Evolutionary conservation across 2,888 invertebrate species (phyloP).

Genomic region (Falcaria lacertinaria): DNA sequence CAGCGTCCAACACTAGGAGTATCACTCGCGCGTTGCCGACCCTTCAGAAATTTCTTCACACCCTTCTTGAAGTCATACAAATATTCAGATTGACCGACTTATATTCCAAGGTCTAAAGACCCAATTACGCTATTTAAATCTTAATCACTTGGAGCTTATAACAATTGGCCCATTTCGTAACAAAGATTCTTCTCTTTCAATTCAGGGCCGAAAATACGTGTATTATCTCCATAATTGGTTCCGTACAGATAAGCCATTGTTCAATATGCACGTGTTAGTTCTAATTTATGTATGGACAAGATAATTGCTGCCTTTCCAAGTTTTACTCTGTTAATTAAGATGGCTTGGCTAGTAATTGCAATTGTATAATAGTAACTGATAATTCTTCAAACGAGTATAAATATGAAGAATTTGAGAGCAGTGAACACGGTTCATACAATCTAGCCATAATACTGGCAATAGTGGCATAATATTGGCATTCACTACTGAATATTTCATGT

Average conservation of each 20-base stretch:
- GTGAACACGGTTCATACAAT: too few relatives aligned
- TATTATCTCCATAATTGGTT: slow-evolving; percentile 39
- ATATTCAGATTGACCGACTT: too few relatives aligned
- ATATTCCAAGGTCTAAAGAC: too few relatives aligned
- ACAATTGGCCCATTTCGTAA: slow-evolving; percentile 48
- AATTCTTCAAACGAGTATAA: neutral
- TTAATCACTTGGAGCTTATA: slow-evolving; percentile 12
- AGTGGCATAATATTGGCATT: too few relatives aligned
- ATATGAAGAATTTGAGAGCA: neutral
- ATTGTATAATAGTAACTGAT: neutral
- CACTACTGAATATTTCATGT: too few relatives aligned
- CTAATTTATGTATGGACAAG: slow-evolving; percentile 25
- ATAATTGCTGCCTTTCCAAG: slow-evolving; percentile 39
- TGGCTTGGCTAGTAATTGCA: neutral
- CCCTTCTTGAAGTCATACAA: too few relatives aligned
- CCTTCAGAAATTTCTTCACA: too few relatives aligned
- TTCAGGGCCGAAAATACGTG: slow-evolving; percentile 38
- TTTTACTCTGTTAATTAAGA: neutral
- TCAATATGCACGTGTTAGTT: neutral
- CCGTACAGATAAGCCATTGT: neutral
- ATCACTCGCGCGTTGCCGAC: too few relatives aligned
- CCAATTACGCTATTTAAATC: too few relatives aligned
- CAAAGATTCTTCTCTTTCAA: slow-evolving; percentile 31
- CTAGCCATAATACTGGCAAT: too few relatives aligned
- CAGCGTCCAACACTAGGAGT: too few relatives aligned